Conservation (phyloP, 2,888 invertebrate species). For the Meteorus colon region DNA sequence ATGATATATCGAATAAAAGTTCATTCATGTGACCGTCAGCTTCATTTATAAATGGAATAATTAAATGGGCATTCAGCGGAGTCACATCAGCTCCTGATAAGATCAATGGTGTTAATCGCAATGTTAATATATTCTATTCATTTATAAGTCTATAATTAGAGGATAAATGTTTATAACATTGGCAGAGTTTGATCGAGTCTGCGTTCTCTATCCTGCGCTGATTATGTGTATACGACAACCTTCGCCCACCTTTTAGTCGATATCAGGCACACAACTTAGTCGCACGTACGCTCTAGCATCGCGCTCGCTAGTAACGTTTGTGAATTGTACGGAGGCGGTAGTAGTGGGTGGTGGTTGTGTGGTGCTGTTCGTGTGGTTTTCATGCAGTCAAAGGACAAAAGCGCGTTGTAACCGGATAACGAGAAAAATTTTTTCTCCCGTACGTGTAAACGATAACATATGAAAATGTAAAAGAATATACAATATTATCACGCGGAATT, state of each 20-base stretch:
- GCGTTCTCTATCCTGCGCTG: slow-evolving; percentile 38
- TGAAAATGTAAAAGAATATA: background rate
- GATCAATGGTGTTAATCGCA: background rate
- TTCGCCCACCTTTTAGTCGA: slow-evolving; percentile 63
- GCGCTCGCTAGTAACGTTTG: slow-evolving; percentile 53
- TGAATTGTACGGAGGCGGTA: slow-evolving; percentile 52
- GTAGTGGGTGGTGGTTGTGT: slow-evolving; percentile 15
- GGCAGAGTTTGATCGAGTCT: slow-evolving; percentile 10
- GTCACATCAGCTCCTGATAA: background rate
- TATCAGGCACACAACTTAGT: slow-evolving; percentile 58
- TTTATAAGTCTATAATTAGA: slow-evolving; percentile 4
- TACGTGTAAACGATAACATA: background rate
- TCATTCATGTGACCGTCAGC: background rate
- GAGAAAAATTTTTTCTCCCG: background rate
- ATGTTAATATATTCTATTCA: background rate
- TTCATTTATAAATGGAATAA: background rate
- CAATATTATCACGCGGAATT: background rate
- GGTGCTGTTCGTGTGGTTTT: background rate
- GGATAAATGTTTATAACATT: background rate
- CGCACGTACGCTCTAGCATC: slow-evolving; percentile 43
- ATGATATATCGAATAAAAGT: background rate
- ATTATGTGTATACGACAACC: slow-evolving; percentile 37
- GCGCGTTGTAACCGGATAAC: background rate
- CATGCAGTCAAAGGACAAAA: background rate
- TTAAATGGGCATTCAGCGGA: background rate